Evolutionary conservation across 2,797 vertebrate genomes (phyloP).

Genomic region (Mus caroli): DNA sequence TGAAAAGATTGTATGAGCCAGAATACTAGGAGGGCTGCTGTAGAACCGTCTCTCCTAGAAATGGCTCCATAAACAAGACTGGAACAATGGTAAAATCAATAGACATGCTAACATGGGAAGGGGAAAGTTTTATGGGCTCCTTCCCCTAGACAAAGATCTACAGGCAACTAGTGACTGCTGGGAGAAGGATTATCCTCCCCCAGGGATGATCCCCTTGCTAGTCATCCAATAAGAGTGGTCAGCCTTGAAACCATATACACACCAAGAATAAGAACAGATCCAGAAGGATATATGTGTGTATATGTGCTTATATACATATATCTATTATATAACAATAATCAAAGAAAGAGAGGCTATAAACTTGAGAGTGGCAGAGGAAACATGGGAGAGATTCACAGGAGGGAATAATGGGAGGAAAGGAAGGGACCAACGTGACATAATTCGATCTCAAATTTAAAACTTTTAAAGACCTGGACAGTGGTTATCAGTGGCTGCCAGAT

Average conservation of each 20-base stretch:
- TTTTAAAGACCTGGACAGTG: not conserved
- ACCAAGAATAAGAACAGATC: not conserved
- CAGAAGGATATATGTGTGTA: not conserved
- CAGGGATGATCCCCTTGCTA: not conserved
- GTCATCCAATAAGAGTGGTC: not conserved
- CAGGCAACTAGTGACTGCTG: not conserved
- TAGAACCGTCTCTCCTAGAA: not conserved
- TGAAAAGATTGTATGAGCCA: not conserved
- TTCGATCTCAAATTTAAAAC: too few species aligned
- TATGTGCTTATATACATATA: not conserved
- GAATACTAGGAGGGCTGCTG: not conserved
- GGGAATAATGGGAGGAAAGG: not conserved
- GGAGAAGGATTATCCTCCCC: not conserved
- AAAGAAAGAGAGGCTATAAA: not conserved
- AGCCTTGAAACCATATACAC: not conserved
- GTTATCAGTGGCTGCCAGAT: not conserved
- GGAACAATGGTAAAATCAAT: not conserved
- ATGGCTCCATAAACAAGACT: not conserved
- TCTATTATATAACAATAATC: not conserved
- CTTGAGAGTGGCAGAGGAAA: not conserved
- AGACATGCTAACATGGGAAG: not conserved
- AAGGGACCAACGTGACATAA: not conserved
- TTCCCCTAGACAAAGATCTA: not conserved
- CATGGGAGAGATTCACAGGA: not conserved
- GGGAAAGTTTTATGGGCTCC: not conserved